These are phyloP conservation scores for Thysanoteuthis rhombus DNA, from an alignment of 2,888 invertebrate species.

Conservation along the genomic window DNA sequence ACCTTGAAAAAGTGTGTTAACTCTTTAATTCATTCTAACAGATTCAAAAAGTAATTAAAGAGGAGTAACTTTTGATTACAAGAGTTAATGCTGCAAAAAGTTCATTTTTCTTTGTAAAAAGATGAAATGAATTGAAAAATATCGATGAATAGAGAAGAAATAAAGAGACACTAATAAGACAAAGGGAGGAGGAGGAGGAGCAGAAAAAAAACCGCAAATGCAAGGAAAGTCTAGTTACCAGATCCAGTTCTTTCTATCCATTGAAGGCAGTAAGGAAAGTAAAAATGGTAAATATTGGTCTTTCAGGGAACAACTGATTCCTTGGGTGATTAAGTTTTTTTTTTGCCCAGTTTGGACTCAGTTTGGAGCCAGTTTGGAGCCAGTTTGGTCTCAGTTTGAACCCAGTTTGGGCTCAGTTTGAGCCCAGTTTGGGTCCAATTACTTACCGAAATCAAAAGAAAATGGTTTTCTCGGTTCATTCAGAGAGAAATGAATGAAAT, in stretches of 20 bases:
- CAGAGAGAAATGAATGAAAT: too few species aligned
- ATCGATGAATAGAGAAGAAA: not conserved
- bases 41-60: too few species aligned
- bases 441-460: not conserved
- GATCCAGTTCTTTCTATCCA: slow-evolving; percentile 24
- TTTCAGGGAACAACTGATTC: not conserved
- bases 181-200: not conserved
- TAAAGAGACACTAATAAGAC: slow-evolving; percentile 1
- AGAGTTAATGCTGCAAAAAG: not conserved
- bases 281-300: not conserved
- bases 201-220: not conserved
- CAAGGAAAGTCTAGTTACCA: slow-evolving; percentile 19
- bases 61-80: too few species aligned
- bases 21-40: too few species aligned
- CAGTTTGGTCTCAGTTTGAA: too few species aligned
- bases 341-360: not conserved
- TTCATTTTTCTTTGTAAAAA: not conserved
- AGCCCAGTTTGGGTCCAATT: not conserved
- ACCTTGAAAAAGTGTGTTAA: not conserved
- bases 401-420: too few species aligned
- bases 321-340: not conserved
- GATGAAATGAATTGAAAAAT: not conserved
- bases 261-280: slow-evolving; percentile 23
- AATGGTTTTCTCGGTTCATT: too few species aligned
- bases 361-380: not conserved